Base-by-base conservation (phyloP, 2,113 vertebrate species). In the Progne subis region DNA sequence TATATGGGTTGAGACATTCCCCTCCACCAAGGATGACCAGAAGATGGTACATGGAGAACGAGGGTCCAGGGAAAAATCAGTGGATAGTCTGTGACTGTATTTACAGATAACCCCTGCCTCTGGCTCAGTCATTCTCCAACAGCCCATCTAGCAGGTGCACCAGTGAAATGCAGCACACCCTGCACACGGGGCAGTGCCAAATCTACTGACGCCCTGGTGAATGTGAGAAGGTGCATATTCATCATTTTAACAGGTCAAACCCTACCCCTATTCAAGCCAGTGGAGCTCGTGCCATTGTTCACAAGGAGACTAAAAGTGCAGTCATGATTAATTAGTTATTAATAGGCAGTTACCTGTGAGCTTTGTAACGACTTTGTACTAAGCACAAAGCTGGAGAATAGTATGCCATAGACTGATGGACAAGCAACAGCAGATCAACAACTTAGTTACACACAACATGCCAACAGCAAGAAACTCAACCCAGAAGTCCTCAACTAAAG, bases 101-200 rank as follows among this genome's bases (percentile, higher is more conserved):
- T 60, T 85, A 20, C 32, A 78, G 49, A 31, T 13, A 44, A 55
- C 0, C 20, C 29, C 55, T 44, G 18, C 21, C 43, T 29, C 18
- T 50, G 55, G 29, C 43, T 41, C 2, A 1, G 57, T 26, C 41
- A 13, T 31, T 77, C 21, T 88, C 53, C 21, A 32, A 12, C 5
- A 82, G 25, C 44, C 29, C 75, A 29, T 9, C 21, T 8, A 23
- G 64, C 26, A 46, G 60, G 41, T 2, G 5, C 47, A 23, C 12
- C 8, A 12, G 39, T 8, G 65, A 64, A 53, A 60, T 10, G 47
- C 53, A 61, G 37, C 23, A 6, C 34, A 6, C 4, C 4, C 0
- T n/a, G n/a, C n/a, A n/a, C n/a, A n/a, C n/a, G n/a, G n/a, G 0
- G 65, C 3, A 0, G n/a, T 50, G 72, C 57, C 14, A 29, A 17